Percentiles rank a stretch among this genome's conserved stretches.
These are phyloP conservation scores for Pentalonia nigronervosa DNA, from an alignment of 1,140 invertebrate genomes.

Conservation along the genomic window DNA sequence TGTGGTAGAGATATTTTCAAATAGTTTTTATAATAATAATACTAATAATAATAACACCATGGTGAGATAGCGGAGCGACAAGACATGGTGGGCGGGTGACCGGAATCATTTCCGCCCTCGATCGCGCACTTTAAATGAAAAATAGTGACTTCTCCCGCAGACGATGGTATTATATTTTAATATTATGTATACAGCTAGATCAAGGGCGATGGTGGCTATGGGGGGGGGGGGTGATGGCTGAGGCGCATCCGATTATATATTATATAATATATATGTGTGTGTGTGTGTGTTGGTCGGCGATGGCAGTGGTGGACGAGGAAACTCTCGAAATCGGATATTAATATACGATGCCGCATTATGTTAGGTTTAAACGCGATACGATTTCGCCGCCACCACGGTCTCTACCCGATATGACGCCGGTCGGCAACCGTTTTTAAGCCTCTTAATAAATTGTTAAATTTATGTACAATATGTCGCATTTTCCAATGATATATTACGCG, in stretches of 20 bases:
- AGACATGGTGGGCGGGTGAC: background rate
- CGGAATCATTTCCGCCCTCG: slow-evolving; percentile 7
- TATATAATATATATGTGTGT: background rate
- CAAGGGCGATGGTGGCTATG: background rate
- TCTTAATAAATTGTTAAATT: slow-evolving; percentile 29
- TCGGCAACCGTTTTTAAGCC: slow-evolving; percentile 5
- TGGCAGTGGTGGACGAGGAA: background rate
- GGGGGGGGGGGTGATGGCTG: background rate
- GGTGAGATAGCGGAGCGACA: background rate
- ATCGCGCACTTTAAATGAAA: slow-evolving; percentile 25
- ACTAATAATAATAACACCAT: background rate
- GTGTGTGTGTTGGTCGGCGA: background rate
- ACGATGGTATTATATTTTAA: background rate
- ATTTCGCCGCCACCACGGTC: background rate
- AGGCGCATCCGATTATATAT: background rate
- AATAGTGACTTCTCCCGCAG: slow-evolving; percentile 29
- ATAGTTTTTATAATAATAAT: background rate
- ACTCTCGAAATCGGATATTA: slow-evolving; percentile 20
- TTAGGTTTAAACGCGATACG: slow-evolving; percentile 2
- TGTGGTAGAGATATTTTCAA: background rate
- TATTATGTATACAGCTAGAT: slow-evolving; percentile 4
- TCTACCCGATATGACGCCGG: background rate
- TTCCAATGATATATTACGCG: background rate
- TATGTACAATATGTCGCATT: slow-evolving; percentile 16
- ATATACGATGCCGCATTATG: background rate